A percentile compares a stretch with the other conserved stretches of the same genome.
These are phyloP conservation scores for Aurelia sp. DNA, from an alignment of 30 jellyfish, hydroid and myxozoan genomes.

Conservation along the genomic window DNA sequence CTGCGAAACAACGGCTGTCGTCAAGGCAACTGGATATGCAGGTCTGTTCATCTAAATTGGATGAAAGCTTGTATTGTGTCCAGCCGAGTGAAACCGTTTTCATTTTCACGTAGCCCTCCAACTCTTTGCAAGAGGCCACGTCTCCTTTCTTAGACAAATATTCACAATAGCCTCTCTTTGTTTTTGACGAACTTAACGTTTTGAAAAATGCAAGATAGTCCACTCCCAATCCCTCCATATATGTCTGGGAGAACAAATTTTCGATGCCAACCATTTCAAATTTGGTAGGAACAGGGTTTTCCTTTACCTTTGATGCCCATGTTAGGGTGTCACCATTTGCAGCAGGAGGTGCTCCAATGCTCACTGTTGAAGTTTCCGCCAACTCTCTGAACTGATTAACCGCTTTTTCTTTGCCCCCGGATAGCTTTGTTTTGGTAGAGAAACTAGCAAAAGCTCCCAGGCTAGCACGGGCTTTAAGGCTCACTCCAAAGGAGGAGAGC, in stretches of 20 bases:
- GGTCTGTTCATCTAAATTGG: too few species aligned
- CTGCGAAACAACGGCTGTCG: too few species aligned
- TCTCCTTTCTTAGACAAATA: too few species aligned
- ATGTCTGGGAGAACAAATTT: constrained; percentile 48
- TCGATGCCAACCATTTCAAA: constrained; percentile 57
- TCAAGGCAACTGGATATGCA: too few species aligned
- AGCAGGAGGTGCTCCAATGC: constrained; percentile 83
- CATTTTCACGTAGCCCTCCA: too few species aligned
- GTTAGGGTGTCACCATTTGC: constrained; percentile 59
- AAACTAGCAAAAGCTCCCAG: constrained; percentile 5
- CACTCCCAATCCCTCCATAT: constrained; percentile 24
- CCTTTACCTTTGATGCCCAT: constrained; percentile 81
- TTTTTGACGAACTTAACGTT: too few species aligned
- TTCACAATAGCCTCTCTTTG: too few species aligned
- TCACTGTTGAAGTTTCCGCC: constrained; percentile 65
- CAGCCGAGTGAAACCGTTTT: too few species aligned
- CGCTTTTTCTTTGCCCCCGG: constrained; percentile 16
- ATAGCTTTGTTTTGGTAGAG: constrained; percentile 28
- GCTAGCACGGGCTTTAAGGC: constrained; percentile 43
- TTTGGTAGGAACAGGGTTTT: constrained; percentile 74
- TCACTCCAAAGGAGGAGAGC: not conserved
- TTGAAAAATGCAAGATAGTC: too few species aligned
- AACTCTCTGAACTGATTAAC: constrained; percentile 30
- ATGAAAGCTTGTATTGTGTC: too few species aligned
- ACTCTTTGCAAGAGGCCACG: too few species aligned